These are phyloP conservation scores for Microctenopoma lineatum DNA, from an alignment of 2,797 vertebrate species.

Conservation along the genomic window DNA sequence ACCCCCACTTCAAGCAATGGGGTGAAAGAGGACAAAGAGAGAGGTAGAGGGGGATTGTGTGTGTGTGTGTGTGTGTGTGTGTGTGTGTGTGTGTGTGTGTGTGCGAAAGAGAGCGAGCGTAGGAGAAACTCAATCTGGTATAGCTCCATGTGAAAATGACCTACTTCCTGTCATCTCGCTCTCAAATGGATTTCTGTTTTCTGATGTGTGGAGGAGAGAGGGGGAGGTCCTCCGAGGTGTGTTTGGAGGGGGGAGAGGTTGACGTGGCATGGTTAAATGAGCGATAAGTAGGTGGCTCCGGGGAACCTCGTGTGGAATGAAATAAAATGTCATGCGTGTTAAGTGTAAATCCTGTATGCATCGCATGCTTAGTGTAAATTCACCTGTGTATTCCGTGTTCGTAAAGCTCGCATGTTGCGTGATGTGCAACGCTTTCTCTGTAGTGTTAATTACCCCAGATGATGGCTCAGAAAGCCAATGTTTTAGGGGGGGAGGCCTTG, in stretches of 20 bases:
- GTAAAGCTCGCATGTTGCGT: slow-evolving; percentile 35
- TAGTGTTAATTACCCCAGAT: slow-evolving; percentile 60
- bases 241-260: slow-evolving; percentile 33
- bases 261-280: slow-evolving; percentile 66
- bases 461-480: slow-evolving; percentile 64
- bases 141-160: slow-evolving; percentile 80
- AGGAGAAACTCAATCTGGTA: slow-evolving; percentile 74
- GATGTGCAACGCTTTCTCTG: slow-evolving; percentile 28
- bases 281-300: slow-evolving; percentile 58
- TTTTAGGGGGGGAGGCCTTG: slow-evolving; percentile 45
- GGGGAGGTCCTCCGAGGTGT: slow-evolving; percentile 45
- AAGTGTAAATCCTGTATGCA: slow-evolving; percentile 42
- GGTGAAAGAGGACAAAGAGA: slow-evolving; percentile 68
- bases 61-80: slow-evolving; percentile 39
- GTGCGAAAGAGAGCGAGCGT: slow-evolving; percentile 41
- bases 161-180: slow-evolving; percentile 80
- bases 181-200: slow-evolving; percentile 71
- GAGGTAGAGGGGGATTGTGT: slow-evolving; percentile 55
- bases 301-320: slow-evolving; percentile 45
- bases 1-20: slow-evolving; percentile 73
- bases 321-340: slow-evolving; percentile 37
- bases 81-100: slow-evolving; percentile 50
- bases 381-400: slow-evolving; percentile 27
- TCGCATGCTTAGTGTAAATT: neutral
- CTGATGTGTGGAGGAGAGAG: slow-evolving; percentile 60